A percentile compares a stretch with the other conserved stretches of the same genome.
phyloP scores from a whole-genome alignment of 2,797 vertebrate genomes.

The Diglossa cyanea region DNA sequence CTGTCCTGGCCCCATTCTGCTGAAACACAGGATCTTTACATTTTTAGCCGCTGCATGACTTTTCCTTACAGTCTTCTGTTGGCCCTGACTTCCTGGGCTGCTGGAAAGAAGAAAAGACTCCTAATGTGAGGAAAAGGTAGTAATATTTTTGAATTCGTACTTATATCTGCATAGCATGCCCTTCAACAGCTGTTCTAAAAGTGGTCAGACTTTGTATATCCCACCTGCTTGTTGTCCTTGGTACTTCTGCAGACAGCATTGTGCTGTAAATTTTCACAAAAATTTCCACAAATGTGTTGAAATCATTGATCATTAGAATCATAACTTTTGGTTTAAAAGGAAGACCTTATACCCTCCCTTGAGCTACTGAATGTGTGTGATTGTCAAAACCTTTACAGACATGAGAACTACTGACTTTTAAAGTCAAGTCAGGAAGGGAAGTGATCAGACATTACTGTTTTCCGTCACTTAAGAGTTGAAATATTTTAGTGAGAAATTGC shows the following conservation, averaged over 20 bases:
- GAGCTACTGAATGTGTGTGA: not conserved
- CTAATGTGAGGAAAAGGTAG: not conserved
- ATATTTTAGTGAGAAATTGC: not conserved
- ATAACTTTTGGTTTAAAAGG: not conserved
- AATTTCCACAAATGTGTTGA: not conserved
- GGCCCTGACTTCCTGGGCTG: not conserved
- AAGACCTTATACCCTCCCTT: not conserved
- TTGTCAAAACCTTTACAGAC: not conserved
- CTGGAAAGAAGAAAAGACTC: not conserved
- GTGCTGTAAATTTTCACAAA: not conserved
- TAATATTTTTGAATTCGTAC: not conserved
- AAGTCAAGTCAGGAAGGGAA: not conserved
- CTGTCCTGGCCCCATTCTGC: not conserved
- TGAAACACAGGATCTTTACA: not conserved
- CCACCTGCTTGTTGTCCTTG: not conserved
- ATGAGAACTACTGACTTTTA: not conserved
- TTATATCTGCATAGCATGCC: accelerated
- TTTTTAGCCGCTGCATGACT: not conserved
- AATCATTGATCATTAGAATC: not conserved
- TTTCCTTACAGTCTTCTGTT: not conserved
- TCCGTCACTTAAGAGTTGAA: not conserved
- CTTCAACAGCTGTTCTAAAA: not conserved
- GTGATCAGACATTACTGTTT: not conserved
- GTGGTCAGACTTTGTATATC: not conserved
- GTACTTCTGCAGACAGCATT: not conserved